Evolutionary conservation across 1,140 invertebrate genomes (phyloP), one percentile per base, ranked within the genome.

Genomic region (Amyelois transitella): DNA sequence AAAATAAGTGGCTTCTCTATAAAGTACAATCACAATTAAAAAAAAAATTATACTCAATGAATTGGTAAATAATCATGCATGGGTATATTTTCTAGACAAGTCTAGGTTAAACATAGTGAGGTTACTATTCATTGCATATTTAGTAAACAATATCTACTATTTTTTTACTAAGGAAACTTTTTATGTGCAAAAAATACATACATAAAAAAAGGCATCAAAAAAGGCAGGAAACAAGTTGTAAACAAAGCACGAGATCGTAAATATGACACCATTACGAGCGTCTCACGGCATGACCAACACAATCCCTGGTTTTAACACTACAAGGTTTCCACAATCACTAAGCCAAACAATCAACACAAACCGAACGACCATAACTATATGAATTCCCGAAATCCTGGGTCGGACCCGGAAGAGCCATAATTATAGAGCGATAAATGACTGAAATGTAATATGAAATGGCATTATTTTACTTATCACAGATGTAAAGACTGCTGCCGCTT

Each of bases 181-280:
- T n/a, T n/a, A n/a, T n/a, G n/a, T n/a, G n/a, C n/a, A n/a, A n/a
- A n/a, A n/a, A n/a, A n/a, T n/a, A n/a, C n/a, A n/a, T n/a, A n/a
- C n/a, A 67, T 60, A 57, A 69, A 73, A 72, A 73, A 65, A 57
- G 65, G 66, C 66, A 65, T 72, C n/a, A n/a, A n/a, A n/a, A 72
- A 73, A 73, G 72, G 75, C 75, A 68, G 72, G 74, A 79, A 81
- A 81, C 76, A 75, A 80, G 55, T 75, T 80, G 72, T 80, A 84
- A 84, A 86, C 81, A 80, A 80, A 69, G 65, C 60, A 60, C 56
- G 66, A 65, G 66, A 53, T 75, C 65, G 62, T 75, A 66, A 75
- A 78, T 72, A 48, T 53, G 55, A 47, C n/a, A n/a, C 51, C 51
- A 53, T 57, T 55, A 48, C 58, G 60, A 54, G 64, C 64, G 58